These are phyloP conservation scores for Pholis gunnellus DNA, from an alignment of 2,113 vertebrate genomes.

Conservation along the genomic window DNA sequence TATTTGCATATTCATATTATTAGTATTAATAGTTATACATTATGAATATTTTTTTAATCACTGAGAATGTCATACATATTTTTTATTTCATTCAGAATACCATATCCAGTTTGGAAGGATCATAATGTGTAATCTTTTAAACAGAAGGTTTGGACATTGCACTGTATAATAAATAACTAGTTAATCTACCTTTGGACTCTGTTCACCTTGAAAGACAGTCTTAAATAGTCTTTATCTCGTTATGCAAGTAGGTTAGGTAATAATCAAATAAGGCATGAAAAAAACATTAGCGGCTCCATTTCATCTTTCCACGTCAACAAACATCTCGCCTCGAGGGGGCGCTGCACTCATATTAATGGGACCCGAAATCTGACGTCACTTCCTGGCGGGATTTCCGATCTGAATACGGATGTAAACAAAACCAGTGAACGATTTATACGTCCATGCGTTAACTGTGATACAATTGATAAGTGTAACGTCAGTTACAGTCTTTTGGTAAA, in stretches of 20 bases:
- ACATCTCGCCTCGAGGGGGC: background rate
- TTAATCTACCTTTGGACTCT: background rate
- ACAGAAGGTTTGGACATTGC: background rate
- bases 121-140: background rate
- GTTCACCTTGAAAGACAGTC: background rate
- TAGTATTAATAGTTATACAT: background rate
- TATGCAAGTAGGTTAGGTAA: background rate
- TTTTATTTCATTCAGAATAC: background rate
- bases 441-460: background rate
- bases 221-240: background rate
- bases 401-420: conserved; percentile 44
- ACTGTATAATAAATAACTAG: background rate
- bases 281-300: background rate
- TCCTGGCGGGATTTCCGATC: conserved; percentile 63
- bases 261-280: background rate
- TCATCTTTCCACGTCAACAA: background rate
- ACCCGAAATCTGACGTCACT: conserved; percentile 1
- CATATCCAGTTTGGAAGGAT: background rate
- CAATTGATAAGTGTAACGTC: background rate
- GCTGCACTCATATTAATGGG: background rate
- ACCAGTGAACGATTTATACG: no score
- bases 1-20: background rate
- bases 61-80: no score
- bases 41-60: no score
- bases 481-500: background rate